Conservation (phyloP, 2,888 invertebrate genomes). For the Leucania comma region DNA sequence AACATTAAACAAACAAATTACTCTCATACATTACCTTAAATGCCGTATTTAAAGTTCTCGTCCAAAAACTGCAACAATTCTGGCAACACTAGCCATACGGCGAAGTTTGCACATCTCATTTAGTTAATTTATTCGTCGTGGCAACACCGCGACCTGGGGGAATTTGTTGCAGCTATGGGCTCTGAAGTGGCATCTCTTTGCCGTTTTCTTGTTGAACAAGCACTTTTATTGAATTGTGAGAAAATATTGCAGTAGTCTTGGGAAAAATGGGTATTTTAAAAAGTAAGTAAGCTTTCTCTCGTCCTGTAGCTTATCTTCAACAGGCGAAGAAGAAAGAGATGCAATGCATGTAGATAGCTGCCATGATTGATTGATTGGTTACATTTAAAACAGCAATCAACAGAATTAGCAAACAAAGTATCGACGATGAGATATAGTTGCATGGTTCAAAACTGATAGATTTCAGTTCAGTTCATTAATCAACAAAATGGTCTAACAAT, state of each 20-base stretch:
- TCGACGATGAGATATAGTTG: not conserved
- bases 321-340: too few species aligned
- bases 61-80: conserved; percentile 55
- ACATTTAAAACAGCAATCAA: not conserved
- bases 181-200: conserved; percentile 44
- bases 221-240: conserved; percentile 30
- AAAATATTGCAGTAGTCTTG: not conserved
- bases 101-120: conserved; percentile 61
- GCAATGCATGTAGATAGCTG: too few species aligned
- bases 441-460: not conserved
- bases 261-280: too few species aligned
- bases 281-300: too few species aligned
- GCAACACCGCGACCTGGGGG: conserved; percentile 45
- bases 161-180: conserved; percentile 43
- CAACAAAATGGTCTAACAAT: not conserved
- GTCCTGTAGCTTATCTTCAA: too few species aligned
- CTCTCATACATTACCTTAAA: conserved; percentile 52
- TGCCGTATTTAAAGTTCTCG: conserved; percentile 53
- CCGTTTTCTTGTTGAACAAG: conserved; percentile 40
- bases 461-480: not conserved
- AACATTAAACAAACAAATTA: conserved; percentile 50
- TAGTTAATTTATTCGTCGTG: conserved; percentile 62
- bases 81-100: conserved; percentile 55
- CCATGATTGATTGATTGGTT: too few species aligned
- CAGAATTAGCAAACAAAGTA: not conserved